These are phyloP conservation scores for Synergus umbraculus DNA, from an alignment of 2,888 invertebrate genomes.

Conservation along the genomic window DNA sequence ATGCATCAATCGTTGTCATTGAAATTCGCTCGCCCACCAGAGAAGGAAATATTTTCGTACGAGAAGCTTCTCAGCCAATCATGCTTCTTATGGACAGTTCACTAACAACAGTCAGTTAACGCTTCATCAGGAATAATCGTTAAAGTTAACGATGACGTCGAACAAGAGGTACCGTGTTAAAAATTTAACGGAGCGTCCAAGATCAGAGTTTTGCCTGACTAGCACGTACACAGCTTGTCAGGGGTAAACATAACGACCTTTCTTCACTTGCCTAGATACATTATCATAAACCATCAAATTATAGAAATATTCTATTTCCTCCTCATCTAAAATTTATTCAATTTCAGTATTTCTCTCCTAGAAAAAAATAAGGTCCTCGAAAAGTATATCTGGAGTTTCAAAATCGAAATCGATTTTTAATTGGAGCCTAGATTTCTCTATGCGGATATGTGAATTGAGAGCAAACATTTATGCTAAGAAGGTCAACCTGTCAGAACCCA, in stretches of 20 bases:
- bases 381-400: constrained; percentile 4
- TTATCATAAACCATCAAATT: not conserved
- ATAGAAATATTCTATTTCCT: not conserved
- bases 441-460: constrained; percentile 8
- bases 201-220: constrained; percentile 11
- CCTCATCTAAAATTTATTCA: not conserved
- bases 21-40: constrained; percentile 3
- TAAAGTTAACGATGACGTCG: constrained; percentile 33
- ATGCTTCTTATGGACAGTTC: constrained; percentile 29
- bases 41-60: constrained; percentile 14
- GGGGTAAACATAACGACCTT: constrained; percentile 3
- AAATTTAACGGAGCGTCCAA: constrained; percentile 24
- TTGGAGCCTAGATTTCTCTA: constrained; percentile 16
- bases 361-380: not conserved
- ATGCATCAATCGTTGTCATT: constrained; percentile 29
- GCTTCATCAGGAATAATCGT: constrained; percentile 34
- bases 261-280: constrained; percentile 4
- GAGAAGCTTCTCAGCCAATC: constrained; percentile 2
- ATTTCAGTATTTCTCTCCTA: not conserved
- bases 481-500: constrained; percentile 25
- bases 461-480: constrained; percentile 13
- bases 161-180: constrained; percentile 20
- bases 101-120: constrained; percentile 31
- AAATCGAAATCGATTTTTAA: constrained; percentile 32
- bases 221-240: constrained; percentile 27